Evolutionary conservation across 2,888 invertebrate species (phyloP).

Genomic region (Mesorhabditis sp.): DNA sequence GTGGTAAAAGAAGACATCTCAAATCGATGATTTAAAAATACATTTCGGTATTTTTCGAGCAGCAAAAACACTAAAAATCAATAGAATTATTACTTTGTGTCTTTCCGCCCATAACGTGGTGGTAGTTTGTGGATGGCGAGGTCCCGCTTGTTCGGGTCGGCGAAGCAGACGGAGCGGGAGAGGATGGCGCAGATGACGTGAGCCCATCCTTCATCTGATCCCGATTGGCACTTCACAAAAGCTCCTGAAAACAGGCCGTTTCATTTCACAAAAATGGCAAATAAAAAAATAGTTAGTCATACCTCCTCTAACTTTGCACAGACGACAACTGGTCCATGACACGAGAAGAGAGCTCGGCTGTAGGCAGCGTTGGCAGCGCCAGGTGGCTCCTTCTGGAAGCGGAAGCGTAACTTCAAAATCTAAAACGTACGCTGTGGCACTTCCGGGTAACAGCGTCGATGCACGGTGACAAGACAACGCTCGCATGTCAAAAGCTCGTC

Average conservation of each 20-base stretch:
- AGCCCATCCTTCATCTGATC: conserved; percentile 26
- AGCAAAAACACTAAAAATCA: background rate
- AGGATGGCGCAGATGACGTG: conserved; percentile 47
- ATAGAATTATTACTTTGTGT: background rate
- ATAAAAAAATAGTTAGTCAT: background rate
- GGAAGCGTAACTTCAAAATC: conserved; percentile 3
- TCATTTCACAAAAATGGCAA: background rate
- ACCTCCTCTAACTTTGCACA: background rate
- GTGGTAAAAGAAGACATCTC: too few relatives aligned
- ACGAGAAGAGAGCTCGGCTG: conserved; percentile 41
- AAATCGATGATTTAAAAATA: background rate
- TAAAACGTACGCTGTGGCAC: conserved; percentile 3
- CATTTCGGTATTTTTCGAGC: background rate
- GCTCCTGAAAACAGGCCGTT: background rate
- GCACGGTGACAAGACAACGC: conserved; percentile 66
- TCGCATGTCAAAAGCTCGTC: conserved; percentile 64
- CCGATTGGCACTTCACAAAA: conserved; percentile 1
- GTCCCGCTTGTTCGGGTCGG: background rate
- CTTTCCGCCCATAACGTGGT: background rate
- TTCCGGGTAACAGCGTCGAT: conserved; percentile 60
- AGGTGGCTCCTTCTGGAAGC: conserved; percentile 14
- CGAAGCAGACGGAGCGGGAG: conserved; percentile 17
- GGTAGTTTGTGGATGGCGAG: background rate
- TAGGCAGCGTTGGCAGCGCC: conserved; percentile 41
- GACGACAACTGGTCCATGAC: conserved; percentile 19